Conservation (phyloP, 2,113 vertebrate genomes). For the Hyperopisus bebe region DNA sequence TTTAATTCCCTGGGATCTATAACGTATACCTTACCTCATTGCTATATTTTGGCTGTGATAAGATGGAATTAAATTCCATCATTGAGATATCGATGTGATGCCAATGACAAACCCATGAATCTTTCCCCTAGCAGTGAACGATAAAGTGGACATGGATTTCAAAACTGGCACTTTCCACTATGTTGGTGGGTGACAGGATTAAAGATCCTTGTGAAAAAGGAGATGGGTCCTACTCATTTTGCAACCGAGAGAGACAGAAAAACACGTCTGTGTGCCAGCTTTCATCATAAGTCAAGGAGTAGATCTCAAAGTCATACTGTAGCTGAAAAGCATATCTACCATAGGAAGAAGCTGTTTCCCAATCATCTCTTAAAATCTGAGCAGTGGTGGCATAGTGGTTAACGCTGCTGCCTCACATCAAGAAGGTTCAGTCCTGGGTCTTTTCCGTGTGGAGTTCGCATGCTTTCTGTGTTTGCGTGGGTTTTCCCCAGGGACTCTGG, state of each 20-base stretch:
- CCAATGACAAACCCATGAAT: background rate
- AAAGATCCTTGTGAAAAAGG: background rate
- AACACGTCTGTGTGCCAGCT: background rate
- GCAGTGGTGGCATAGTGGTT: background rate
- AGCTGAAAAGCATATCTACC: background rate
- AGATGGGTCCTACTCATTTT: background rate
- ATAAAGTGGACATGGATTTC: background rate
- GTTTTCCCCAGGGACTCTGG: no score
- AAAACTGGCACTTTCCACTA: background rate
- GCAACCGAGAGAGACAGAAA: background rate
- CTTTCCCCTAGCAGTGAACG: background rate
- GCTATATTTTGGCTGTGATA: no score
- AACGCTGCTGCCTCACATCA: no score
- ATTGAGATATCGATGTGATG: background rate
- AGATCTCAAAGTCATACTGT: background rate
- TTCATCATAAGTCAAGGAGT: background rate
- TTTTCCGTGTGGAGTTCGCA: no score
- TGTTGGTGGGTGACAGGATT: background rate
- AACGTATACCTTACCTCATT: background rate
- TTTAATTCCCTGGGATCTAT: background rate
- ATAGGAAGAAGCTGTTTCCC: background rate
- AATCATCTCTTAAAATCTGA: background rate
- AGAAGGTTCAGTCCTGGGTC: no score
- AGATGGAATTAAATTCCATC: background rate
- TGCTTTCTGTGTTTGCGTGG: no score